Evolutionary conservation across 2,113 vertebrate species (phyloP), one percentile per base, ranked within the genome.

Genomic region (Balaeniceps rex): DNA sequence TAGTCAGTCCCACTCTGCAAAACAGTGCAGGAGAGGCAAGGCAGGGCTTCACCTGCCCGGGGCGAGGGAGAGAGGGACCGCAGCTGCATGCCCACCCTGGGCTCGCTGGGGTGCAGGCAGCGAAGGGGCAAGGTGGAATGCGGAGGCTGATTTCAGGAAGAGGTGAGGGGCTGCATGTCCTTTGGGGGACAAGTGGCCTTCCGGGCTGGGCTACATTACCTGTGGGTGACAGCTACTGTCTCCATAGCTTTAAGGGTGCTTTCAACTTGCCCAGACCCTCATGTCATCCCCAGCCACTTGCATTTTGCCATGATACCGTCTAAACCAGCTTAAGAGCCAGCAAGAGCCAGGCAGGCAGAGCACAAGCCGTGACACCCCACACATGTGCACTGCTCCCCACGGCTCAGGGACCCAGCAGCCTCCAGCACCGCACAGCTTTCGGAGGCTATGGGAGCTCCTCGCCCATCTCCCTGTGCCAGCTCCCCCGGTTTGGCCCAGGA

Each of bases 1-100:
- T 98, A 98, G 93, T 98, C 99, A 58, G 97, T 98, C n/a, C 98
- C 98, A 8, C 98, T 98, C 99, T 99, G 98, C 46, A 98, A 97
- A 95, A 97, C 68, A 97, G 95, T 19, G 21, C 14, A 0, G 81
- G 74, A 94, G 70, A 97, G 72, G 55, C 42, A 81, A 54, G 61
- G 76, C 66, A 83, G 64, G 46, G 40, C 52, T 82, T n/a, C 4
- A 1, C 21, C 47, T 36, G 31, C 47, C 47, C 3, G 1, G 44
- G 25, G 11, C 1, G 0, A 63, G 9, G 33, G 14, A n/a, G 23
- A 68, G 38, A 64, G 57, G 42, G 22, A 23, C 31, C 0, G 0
- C 10, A 24, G 64, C 42, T 16, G 34, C 55, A 19, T 4, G 1
- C 12, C 55, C 5, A 1, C 54, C 57, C 28, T 10, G 22, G 46